Percentiles rank a stretch among this genome's conserved stretches.
Evolutionary conservation across 2,113 vertebrate species (phyloP).

Genomic region (Ciconia stormi): DNA sequence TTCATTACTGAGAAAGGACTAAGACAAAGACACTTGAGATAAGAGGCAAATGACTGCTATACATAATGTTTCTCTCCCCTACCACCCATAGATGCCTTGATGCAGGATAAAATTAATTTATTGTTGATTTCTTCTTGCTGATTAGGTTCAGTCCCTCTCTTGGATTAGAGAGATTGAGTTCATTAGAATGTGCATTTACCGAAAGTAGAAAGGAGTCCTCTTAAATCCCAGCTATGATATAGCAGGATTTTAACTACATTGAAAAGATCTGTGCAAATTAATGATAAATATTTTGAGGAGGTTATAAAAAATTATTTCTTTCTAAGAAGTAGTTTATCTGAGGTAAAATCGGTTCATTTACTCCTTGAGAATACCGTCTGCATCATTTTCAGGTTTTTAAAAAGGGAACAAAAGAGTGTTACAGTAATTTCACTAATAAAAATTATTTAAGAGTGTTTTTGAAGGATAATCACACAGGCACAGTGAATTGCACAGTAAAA

Average conservation of each 20-base stretch:
- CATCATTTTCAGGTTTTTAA: neutral
- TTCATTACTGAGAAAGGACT: neutral
- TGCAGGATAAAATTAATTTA: slow-evolving; percentile 8
- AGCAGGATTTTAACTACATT: neutral
- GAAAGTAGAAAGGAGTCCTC: neutral
- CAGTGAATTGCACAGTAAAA: neutral
- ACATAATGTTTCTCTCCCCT: neutral
- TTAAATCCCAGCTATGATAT: neutral
- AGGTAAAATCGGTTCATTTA: neutral
- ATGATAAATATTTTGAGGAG: neutral
- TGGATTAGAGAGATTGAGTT: neutral
- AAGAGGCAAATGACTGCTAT: neutral
- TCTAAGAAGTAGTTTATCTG: neutral
- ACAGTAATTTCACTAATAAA: neutral
- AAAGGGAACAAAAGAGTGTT: neutral
- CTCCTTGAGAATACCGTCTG: neutral
- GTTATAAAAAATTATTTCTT: neutral
- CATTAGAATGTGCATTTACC: neutral
- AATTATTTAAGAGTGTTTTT: neutral
- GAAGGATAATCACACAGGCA: neutral
- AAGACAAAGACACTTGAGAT: neutral
- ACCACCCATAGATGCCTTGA: neutral
- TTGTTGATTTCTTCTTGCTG: neutral
- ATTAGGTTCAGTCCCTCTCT: neutral
- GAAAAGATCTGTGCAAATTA: neutral